phyloP scores from a whole-genome alignment of 2,797 vertebrate species.

The Onychomys leucogaster region DNA sequence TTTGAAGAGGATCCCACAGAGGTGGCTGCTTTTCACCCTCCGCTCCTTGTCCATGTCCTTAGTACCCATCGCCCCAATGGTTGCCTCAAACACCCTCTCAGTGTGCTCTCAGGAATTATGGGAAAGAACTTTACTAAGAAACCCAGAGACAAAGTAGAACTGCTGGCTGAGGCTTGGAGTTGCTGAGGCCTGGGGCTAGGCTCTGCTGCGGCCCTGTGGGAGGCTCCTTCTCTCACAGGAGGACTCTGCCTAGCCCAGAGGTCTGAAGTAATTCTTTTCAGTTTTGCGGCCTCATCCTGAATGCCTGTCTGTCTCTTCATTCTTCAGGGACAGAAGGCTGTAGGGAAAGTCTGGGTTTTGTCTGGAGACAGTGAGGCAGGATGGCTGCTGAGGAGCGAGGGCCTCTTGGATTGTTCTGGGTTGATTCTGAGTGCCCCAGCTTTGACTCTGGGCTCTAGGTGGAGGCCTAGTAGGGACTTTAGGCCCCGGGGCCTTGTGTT shows the following conservation, averaged over 20 bases:
- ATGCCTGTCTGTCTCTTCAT: not conserved
- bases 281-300: not conserved
- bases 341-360: not conserved
- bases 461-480: not conserved
- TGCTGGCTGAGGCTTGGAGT: not conserved
- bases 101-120: not conserved
- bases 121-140: slow-evolving; percentile 40
- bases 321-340: no score
- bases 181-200: accelerated
- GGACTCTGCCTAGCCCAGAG: no score
- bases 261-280: not conserved
- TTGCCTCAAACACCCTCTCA: not conserved
- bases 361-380: not conserved
- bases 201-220: accelerated
- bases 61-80: accelerated
- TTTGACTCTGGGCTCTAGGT: not conserved
- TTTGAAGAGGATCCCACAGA: not conserved
- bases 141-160: not conserved
- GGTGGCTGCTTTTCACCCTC: not conserved
- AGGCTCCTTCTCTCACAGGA: not conserved
- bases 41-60: not conserved
- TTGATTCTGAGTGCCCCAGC: not conserved
- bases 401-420: not conserved
- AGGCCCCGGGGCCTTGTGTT: not conserved
- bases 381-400: not conserved